Evolutionary conservation across 1,140 invertebrate species (phyloP).

Genomic region (Brachionus rubens): DNA sequence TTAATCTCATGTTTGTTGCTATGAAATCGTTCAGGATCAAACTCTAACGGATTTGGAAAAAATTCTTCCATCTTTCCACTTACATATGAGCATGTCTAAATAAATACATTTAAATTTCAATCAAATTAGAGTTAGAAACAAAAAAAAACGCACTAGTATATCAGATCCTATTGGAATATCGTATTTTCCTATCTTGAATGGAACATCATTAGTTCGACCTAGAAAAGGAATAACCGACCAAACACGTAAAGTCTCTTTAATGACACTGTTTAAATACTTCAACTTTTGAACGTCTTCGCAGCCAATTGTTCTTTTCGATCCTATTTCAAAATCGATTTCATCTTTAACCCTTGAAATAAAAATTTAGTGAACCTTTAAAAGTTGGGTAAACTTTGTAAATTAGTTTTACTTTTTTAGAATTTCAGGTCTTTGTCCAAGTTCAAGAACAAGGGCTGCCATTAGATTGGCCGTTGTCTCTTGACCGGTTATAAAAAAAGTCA

Average conservation of each 20-base stretch:
- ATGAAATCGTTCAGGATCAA: conserved; percentile 24
- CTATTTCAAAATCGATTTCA: conserved; percentile 14
- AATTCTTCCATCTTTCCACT: neutral
- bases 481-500: conserved; percentile 35
- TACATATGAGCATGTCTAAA: neutral
- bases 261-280: neutral
- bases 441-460: neutral
- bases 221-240: conserved; percentile 13
- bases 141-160: neutral
- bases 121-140: neutral
- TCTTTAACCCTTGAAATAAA: neutral
- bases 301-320: neutral
- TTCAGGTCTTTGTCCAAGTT: neutral
- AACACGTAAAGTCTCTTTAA: conserved; percentile 31
- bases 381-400: neutral
- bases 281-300: conserved; percentile 6
- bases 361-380: neutral
- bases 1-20: conserved; percentile 7
- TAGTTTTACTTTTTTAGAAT: conserved; percentile 24
- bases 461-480: conserved; percentile 39
- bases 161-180: neutral
- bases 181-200: neutral
- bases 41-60: conserved; percentile 1
- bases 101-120: neutral
- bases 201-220: neutral